phyloP scores from a whole-genome alignment of 2,888 invertebrate species.

The Lithophane leautieri region DNA sequence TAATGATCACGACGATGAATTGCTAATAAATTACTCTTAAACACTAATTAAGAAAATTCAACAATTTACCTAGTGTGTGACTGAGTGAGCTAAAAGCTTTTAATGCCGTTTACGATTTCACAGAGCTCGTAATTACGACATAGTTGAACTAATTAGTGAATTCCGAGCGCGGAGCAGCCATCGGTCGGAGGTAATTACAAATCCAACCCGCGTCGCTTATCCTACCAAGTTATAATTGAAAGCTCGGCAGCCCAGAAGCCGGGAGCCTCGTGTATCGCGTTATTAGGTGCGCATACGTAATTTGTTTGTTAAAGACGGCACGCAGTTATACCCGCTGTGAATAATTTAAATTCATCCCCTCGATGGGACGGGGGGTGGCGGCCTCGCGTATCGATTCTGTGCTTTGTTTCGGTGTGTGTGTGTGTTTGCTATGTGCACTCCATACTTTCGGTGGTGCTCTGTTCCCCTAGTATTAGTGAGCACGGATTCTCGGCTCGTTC shows the following conservation, averaged over 20 bases:
- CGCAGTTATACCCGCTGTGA: constrained; percentile 89
- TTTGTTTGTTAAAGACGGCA: constrained; percentile 90
- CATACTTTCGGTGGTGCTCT: constrained; percentile 80
- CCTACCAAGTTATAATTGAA: constrained; percentile 88
- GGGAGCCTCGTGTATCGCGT: constrained; percentile 83
- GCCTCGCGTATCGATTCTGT: constrained; percentile 84
- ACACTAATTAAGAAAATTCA: constrained; percentile 61
- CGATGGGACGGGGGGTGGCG: constrained; percentile 79
- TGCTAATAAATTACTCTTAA: constrained; percentile 49
- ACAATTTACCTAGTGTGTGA: constrained; percentile 56
- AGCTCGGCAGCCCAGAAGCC: constrained; percentile 85
- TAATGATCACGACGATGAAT: constrained; percentile 28
- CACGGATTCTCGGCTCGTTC: constrained; percentile 83
- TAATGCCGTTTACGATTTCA: constrained; percentile 76
- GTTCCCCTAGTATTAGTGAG: constrained; percentile 82
- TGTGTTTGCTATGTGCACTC: constrained; percentile 70
- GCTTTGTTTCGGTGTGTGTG: constrained; percentile 71
- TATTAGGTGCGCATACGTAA: constrained; percentile 90
- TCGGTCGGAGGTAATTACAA: constrained; percentile 82
- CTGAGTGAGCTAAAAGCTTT: constrained; percentile 74
- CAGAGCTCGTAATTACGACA: constrained; percentile 80
- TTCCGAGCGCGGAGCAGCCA: constrained; percentile 67
- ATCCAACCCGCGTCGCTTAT: constrained; percentile 84
- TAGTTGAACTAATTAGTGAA: constrained; percentile 79
- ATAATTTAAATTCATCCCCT: constrained; percentile 90